These are phyloP conservation scores for Anastrepha obliqua DNA, from an alignment of 1,140 invertebrate species.

Conservation along the genomic window DNA sequence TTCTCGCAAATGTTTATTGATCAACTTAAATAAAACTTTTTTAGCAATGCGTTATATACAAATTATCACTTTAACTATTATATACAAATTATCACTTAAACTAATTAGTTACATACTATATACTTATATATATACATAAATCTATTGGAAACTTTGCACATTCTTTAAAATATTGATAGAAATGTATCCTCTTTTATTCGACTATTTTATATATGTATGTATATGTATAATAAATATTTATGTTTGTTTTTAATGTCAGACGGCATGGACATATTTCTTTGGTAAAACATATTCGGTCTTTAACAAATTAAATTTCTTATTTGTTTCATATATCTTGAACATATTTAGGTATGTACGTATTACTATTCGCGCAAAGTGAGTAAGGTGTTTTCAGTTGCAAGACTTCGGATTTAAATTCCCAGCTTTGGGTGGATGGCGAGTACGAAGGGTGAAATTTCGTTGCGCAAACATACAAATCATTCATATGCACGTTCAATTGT, in stretches of 20 bases:
- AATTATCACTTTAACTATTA: too few species aligned
- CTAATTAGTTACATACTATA: too few species aligned
- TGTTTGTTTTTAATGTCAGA: too few species aligned
- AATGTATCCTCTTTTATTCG: too few species aligned
- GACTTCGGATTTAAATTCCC: background rate
- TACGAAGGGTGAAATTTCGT: background rate
- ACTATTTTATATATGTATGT: background rate
- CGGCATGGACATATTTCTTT: too few species aligned
- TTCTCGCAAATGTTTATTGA: too few species aligned
- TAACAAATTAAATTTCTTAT: background rate
- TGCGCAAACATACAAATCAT: background rate
- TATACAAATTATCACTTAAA: too few species aligned
- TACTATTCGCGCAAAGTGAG: background rate
- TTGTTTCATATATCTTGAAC: background rate
- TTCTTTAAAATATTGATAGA: too few species aligned
- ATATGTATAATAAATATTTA: background rate
- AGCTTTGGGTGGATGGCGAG: background rate
- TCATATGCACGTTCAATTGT: background rate
- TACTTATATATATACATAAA: background rate
- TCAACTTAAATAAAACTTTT: too few species aligned
- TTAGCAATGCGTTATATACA: too few species aligned
- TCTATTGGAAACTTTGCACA: too few species aligned
- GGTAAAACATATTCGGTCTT: background rate
- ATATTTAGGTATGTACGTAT: conserved; percentile 37
- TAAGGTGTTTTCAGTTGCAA: background rate